phyloP scores from a whole-genome alignment of 2,113 vertebrate species.

The Amblyornis subalaris region DNA sequence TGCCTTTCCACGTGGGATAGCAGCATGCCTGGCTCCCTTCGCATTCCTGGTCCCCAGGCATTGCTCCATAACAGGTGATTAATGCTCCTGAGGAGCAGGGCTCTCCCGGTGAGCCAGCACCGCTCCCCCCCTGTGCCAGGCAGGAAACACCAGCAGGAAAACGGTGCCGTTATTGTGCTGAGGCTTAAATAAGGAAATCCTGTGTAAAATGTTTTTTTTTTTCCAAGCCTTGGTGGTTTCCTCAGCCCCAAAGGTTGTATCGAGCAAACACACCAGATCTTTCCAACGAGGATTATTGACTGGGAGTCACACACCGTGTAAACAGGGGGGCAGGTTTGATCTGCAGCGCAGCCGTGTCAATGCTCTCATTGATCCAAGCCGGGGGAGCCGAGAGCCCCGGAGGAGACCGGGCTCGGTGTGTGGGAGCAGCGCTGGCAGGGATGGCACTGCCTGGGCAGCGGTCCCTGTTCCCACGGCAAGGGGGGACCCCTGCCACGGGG shows the following conservation, averaged over 20 bases:
- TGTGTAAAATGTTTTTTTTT: not conserved
- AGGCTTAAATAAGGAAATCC: not conserved
- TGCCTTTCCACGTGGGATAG: rapidly evolving
- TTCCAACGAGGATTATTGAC: slow-evolving; percentile 21
- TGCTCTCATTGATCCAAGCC: not conserved
- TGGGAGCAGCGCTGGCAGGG: not conserved
- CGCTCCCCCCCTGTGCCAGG: not conserved
- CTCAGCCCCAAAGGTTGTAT: slow-evolving; percentile 7
- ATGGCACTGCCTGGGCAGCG: rapidly evolving
- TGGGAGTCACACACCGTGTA: not conserved
- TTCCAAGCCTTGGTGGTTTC: not conserved
- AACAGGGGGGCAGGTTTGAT: slow-evolving; percentile 40
- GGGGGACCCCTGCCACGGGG: rapidly evolving
- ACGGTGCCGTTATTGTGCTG: not conserved
- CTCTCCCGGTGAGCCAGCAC: not conserved
- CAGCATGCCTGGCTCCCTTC: rapidly evolving
- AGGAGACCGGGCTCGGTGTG: rapidly evolving
- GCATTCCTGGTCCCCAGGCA: rapidly evolving
- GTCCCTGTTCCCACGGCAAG: rapidly evolving
- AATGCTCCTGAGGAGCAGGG: rapidly evolving
- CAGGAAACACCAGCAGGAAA: not conserved
- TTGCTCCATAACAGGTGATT: rapidly evolving
- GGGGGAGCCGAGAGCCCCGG: not conserved
- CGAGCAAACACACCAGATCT: slow-evolving; percentile 1
- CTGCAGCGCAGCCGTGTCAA: not conserved